These are phyloP conservation scores for Oreochromis mossambicus DNA, from an alignment of 2,797 vertebrate genomes.

Conservation along the genomic window DNA sequence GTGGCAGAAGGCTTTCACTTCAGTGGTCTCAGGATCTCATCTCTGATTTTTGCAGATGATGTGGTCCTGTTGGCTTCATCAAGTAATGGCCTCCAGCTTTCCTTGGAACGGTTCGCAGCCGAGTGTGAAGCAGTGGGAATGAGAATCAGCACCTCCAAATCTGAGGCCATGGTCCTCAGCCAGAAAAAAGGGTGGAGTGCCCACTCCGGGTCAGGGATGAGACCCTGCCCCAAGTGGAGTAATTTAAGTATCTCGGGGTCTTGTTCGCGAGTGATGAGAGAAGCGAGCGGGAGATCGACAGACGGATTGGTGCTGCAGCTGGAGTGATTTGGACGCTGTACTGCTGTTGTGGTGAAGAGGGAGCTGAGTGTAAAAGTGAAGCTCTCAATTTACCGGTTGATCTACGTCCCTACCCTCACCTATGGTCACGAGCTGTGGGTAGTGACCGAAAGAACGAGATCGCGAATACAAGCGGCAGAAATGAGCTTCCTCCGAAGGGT, in stretches of 20 bases:
- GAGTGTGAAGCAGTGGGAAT: too few relatives aligned
- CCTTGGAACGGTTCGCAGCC: accelerated
- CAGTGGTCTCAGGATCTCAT: too few relatives aligned
- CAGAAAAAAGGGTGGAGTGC: neutral
- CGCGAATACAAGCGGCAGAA: accelerated
- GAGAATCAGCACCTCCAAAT: too few relatives aligned
- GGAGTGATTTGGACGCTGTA: accelerated
- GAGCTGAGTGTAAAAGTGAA: neutral
- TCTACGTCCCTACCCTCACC: too few relatives aligned
- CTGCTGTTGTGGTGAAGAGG: accelerated
- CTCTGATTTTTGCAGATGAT: too few relatives aligned
- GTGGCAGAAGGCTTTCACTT: too few relatives aligned
- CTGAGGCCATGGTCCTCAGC: too few relatives aligned
- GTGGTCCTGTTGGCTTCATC: too few relatives aligned
- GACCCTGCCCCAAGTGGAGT: accelerated
- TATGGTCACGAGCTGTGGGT: accelerated
- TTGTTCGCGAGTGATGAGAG: neutral
- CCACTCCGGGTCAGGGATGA: accelerated
- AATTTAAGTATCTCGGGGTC: neutral
- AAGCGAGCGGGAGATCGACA: accelerated
- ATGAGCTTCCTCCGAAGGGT: accelerated
- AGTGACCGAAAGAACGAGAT: too few relatives aligned
- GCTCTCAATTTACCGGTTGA: accelerated
- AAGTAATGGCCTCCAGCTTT: too few relatives aligned
- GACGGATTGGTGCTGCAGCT: accelerated